These are phyloP conservation scores for Caracal caracal DNA, from an alignment of 2,113 vertebrate genomes.

Conservation along the genomic window DNA sequence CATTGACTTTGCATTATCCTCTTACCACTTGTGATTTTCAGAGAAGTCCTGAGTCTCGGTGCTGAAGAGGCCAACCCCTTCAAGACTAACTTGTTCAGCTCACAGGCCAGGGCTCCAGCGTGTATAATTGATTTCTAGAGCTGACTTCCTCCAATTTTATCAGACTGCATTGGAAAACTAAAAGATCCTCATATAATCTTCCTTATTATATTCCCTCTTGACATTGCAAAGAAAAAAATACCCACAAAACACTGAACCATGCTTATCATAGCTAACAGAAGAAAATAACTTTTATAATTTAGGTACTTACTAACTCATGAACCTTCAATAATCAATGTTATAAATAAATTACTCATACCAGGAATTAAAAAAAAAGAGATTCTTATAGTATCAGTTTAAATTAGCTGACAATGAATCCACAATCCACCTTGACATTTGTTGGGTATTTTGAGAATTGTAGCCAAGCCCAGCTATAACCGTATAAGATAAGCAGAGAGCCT, in stretches of 20 bases:
- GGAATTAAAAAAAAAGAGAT: not conserved
- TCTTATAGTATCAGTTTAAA: not conserved
- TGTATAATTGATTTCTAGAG: not conserved
- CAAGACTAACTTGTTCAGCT: not conserved
- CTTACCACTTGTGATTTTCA: not conserved
- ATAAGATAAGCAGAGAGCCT: not conserved
- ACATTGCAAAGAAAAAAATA: not conserved
- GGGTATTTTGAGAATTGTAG: not conserved
- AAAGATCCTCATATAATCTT: not conserved
- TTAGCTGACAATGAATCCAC: not conserved
- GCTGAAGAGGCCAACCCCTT: not conserved
- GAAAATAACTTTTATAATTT: not conserved
- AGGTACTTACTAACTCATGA: not conserved
- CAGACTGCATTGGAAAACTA: not conserved
- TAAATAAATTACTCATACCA: conserved; percentile 26
- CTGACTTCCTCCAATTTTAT: not conserved
- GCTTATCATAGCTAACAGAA: not conserved
- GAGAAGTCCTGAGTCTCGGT: not conserved
- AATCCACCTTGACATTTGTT: not conserved
- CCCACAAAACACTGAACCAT: not conserved
- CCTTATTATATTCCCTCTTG: not conserved
- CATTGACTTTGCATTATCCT: not conserved
- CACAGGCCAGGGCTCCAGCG: not conserved
- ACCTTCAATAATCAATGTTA: conserved; percentile 24
- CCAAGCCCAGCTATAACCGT: not conserved